Conservation (phyloP, 1,140 invertebrate genomes). For the Cataglyphis hispanica region DNA sequence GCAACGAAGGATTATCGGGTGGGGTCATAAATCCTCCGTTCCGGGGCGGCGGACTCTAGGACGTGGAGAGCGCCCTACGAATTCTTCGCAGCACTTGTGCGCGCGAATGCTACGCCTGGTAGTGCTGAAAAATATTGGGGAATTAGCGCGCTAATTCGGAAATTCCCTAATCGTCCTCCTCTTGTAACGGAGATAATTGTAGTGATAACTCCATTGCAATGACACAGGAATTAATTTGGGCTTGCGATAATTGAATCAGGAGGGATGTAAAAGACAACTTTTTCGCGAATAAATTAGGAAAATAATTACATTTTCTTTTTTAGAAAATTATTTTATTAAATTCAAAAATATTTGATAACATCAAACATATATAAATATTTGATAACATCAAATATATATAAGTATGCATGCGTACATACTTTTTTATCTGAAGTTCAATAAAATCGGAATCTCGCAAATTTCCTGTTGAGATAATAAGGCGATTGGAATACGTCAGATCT, state of each 20-base stretch:
- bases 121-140: slow-evolving; percentile 56
- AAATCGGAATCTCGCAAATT: not conserved
- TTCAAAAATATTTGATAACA: not conserved
- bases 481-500: not conserved
- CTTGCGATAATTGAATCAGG: slow-evolving; percentile 40
- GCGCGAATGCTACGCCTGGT: slow-evolving; percentile 32
- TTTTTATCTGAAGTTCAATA: not conserved
- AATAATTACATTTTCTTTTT: not conserved
- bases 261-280: not conserved
- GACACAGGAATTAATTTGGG: slow-evolving; percentile 43
- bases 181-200: slow-evolving; percentile 47
- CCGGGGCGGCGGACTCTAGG: not conserved
- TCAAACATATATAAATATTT: too few species aligned
- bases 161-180: slow-evolving; percentile 39
- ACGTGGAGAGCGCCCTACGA: slow-evolving; percentile 8
- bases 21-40: slow-evolving; percentile 53
- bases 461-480: slow-evolving; percentile 5
- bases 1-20: slow-evolving; percentile 61
- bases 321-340: not conserved
- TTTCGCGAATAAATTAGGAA: not conserved
- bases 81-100: slow-evolving; percentile 29
- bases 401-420: not conserved
- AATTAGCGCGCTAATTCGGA: slow-evolving; percentile 57
- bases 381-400: too few species aligned
- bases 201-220: slow-evolving; percentile 48